Conservation (phyloP, 1,140 invertebrate genomes). For the Ridgeia piscesae region DNA sequence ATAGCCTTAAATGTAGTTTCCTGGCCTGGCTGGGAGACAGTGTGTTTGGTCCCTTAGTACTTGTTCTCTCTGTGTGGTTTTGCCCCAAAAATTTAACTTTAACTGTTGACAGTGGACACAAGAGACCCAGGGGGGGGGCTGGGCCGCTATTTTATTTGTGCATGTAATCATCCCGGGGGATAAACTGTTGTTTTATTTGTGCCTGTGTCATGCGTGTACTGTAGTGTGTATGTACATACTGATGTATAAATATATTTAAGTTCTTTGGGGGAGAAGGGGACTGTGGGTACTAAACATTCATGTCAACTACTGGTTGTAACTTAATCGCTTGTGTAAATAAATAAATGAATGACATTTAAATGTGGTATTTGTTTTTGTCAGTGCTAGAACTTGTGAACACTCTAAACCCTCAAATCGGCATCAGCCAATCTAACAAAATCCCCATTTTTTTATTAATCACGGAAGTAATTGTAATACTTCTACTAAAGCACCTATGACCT, state of each 20-base stretch:
- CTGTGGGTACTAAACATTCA: neutral
- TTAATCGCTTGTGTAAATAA: neutral
- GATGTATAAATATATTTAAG: neutral
- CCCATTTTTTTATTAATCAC: too few relatives aligned
- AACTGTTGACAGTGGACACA: neutral
- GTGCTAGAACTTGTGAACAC: neutral
- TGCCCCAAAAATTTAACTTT: neutral
- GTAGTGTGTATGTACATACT: neutral
- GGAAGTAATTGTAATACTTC: too few relatives aligned
- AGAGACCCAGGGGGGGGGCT: neutral
- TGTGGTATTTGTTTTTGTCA: neutral
- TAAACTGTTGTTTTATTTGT: neutral
- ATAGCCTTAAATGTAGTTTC: neutral
- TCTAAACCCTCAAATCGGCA: too few relatives aligned
- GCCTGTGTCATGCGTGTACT: neutral
- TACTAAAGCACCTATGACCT: too few relatives aligned
- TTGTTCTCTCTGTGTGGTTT: neutral
- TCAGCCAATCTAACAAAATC: too few relatives aligned
- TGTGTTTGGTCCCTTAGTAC: too few relatives aligned
- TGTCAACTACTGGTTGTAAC: neutral
- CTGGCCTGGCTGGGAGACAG: too few relatives aligned
- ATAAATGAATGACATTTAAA: neutral
- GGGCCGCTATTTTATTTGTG: neutral
- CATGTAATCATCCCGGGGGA: neutral
- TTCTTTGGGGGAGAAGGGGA: neutral